These are phyloP conservation scores for Sorex maritimensis DNA, from an alignment of 2,797 vertebrate genomes.

Conservation along the genomic window DNA sequence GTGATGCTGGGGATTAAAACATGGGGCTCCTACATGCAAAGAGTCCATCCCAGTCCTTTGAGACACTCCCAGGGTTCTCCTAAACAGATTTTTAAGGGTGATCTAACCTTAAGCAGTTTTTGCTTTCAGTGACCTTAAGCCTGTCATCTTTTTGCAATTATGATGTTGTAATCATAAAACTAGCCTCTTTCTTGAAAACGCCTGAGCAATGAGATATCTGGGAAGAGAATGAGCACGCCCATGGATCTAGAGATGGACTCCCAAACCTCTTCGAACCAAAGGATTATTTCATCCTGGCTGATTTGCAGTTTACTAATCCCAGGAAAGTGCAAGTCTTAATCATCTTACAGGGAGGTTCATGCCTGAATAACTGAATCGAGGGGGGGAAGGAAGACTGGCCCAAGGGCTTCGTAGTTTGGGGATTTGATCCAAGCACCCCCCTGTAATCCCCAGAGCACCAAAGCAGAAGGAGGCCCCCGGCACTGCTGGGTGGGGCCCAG, in stretches of 20 bases:
- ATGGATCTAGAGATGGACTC: too few species aligned
- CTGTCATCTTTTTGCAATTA: neutral
- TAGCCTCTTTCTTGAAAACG: neutral
- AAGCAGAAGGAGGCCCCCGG: too few species aligned
- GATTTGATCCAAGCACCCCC: too few species aligned
- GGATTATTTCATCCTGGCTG: conserved; percentile 5
- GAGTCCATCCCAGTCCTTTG: too few species aligned
- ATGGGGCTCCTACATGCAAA: too few species aligned
- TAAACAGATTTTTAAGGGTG: neutral
- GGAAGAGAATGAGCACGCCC: too few species aligned
- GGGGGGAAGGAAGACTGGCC: too few species aligned
- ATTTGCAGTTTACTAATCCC: conserved; percentile 21
- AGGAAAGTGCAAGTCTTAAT: conserved; percentile 25
- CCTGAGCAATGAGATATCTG: neutral
- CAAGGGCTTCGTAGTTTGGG: too few species aligned
- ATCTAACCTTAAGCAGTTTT: conserved; percentile 10
- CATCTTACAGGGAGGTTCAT: neutral
- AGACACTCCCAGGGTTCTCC: too few species aligned
- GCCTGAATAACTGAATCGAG: neutral
- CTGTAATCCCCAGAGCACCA: too few species aligned
- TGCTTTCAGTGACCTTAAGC: conserved; percentile 7
- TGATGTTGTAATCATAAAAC: neutral
- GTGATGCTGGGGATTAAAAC: too few species aligned
- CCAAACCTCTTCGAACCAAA: neutral
- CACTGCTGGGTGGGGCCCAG: too few species aligned